Evolutionary conservation across 2,113 vertebrate species (phyloP), one percentile per base, ranked within the genome.

Genomic region (Clarias gariepinus): DNA sequence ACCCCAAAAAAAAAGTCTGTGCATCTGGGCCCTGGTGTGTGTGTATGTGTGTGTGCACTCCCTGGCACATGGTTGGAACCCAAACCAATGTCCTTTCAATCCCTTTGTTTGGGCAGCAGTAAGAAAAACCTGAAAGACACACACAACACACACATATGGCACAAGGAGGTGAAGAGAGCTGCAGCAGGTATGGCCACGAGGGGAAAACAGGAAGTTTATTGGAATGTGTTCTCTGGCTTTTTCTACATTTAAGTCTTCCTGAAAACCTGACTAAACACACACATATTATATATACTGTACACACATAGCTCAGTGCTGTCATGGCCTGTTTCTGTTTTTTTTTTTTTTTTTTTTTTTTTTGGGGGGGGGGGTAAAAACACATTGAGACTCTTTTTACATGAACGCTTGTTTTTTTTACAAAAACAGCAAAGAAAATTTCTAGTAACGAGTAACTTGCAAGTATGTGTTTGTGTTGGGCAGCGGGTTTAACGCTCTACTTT

Each of bases 191-290:
- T 11, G 30, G 76, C 64, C 36, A 57, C 55, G 18, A 36, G 47
- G 52, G 77, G 78, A 66, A 41, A 53, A 58, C 25, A 19, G 71
- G 36, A 76, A 90, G 63, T 77, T 60, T 28, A 57, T 85, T 12
- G 69, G 77, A 82, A 86, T 58, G 47, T 60, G 83, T 87, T 87
- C 82, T 84, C 86, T 66, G 74, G 88, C 84, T 88, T 89, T 97
- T 96, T 96, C 94, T 96, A 93, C 88, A 95, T 95, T 96, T 92
- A 95, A 94, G 95, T 96, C 95, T 96, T 96, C 95, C 95, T 96
- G 92, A 95, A 87, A 82, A 87, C 69, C 73, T 64, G 81, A 87
- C 81, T 66, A 74, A 93, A 91, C 89, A 90, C 61, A 86, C 55
- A 92, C 80, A 85, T 71, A 21, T 71, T n/a, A 92, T 79, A 82